phyloP scores from a whole-genome alignment of 1,140 invertebrate genomes.

The Ylistrum balloti region DNA sequence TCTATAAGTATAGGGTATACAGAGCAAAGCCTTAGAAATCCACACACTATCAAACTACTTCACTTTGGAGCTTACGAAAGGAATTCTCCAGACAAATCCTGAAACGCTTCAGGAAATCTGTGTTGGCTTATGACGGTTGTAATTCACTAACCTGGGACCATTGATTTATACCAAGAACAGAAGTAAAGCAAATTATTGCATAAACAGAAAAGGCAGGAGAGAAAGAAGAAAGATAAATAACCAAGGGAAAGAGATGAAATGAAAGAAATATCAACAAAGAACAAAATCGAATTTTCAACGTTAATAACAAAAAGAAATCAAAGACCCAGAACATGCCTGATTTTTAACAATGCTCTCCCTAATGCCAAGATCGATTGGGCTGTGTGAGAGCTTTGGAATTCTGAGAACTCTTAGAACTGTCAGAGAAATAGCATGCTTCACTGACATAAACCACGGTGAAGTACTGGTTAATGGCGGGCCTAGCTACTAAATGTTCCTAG shows the following conservation, averaged over 20 bases:
- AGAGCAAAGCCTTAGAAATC: not conserved
- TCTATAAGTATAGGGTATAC: not conserved
- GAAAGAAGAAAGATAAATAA: not conserved
- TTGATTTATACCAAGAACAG: not conserved
- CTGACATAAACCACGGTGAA: not conserved
- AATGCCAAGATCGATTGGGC: not conserved
- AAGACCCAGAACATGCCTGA: not conserved
- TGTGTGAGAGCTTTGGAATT: not conserved
- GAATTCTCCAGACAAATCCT: not conserved
- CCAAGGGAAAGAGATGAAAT: not conserved
- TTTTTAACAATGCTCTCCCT: not conserved
- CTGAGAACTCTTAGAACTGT: not conserved
- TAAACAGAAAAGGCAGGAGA: not conserved
- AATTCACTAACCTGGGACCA: not conserved
- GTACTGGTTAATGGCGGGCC: not conserved
- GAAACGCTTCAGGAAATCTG: not conserved
- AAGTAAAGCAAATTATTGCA: too few species aligned
- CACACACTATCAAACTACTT: not conserved
- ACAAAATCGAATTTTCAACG: not conserved
- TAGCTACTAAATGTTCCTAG: not conserved
- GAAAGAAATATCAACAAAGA: not conserved
- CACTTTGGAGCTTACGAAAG: not conserved
- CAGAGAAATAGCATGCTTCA: constrained; percentile 10
- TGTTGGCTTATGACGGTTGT: not conserved
- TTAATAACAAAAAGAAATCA: not conserved